These are phyloP conservation scores for Synanthedon tipuliformis DNA, from an alignment of 2,888 invertebrate genomes.

Conservation along the genomic window DNA sequence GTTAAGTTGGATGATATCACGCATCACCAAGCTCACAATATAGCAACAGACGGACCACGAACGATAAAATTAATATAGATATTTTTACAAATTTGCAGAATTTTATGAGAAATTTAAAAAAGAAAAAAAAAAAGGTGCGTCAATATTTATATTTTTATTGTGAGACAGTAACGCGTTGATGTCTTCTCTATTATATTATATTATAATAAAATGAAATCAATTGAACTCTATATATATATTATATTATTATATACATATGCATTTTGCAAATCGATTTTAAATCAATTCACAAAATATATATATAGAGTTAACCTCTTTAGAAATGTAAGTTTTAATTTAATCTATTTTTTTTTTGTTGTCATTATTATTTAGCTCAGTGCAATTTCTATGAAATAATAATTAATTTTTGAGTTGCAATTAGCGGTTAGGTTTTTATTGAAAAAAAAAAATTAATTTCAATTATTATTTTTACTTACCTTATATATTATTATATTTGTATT, in stretches of 20 bases:
- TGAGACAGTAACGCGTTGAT: slow-evolving; percentile 34
- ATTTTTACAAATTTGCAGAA: slow-evolving; percentile 52
- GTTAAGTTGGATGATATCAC: slow-evolving; percentile 28
- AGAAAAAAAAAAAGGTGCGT: slow-evolving; percentile 1
- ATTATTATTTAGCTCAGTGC: slow-evolving; percentile 13
- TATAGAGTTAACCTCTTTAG: slow-evolving; percentile 13
- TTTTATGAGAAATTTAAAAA: slow-evolving; percentile 22
- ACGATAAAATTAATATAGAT: slow-evolving; percentile 33
- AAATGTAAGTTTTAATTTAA: slow-evolving; percentile 18
- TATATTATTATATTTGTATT: no score
- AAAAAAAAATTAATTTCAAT: no score
- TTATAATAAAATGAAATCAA: no score
- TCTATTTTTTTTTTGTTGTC: slow-evolving; percentile 5
- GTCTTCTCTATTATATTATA: slow-evolving; percentile 13
- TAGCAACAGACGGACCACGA: slow-evolving; percentile 57
- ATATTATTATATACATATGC: no score
- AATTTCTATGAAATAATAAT: slow-evolving; percentile 8
- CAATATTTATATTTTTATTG: slow-evolving; percentile 31
- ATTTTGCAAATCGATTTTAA: slow-evolving; percentile 1
- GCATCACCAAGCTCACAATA: slow-evolving; percentile 46
- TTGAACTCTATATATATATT: no score
- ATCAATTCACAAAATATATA: slow-evolving; percentile 9
- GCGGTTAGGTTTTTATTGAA: no score
- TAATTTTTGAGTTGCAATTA: no score
- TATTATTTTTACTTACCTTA: no score